Base-by-base conservation (phyloP, 2,888 invertebrate genomes). In the Pimpla rufipes region DNA sequence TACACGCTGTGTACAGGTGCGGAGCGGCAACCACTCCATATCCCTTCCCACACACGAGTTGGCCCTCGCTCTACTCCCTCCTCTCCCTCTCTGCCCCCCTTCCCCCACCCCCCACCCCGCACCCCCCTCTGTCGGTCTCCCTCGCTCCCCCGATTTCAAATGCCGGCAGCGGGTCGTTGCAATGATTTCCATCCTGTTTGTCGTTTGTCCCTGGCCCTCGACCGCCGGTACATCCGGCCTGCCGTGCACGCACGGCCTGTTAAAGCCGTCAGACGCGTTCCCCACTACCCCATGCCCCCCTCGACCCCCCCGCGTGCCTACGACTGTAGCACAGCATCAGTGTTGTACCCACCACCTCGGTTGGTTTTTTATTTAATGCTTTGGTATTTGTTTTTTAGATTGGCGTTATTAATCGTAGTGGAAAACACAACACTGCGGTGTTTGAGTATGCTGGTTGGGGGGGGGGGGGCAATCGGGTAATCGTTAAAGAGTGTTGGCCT, bases 171-270 rank as follows among this genome's bases (percentile, higher is more conserved):
- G 29, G 29, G 29, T 87, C 86, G 84, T 85, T 83, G 86, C 86
- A 88, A 89, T 88, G 87, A 87, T 88, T 88, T 85, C 86, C 88
- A 82, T 84, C 86, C 86, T 85, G 87, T 88, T 88, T 88, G 87
- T 86, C 88, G 86, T 87, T 85, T 81, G 84, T 81, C 83, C 81
- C 80, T 80, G 52, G 50, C 82, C 66, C 75, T 71, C 68, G 76
- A 64, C 66, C 57, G 57, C 23, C 81, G 66, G 45, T 71, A 76
- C 75, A 55, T 75, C 66, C 67, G 62, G 81, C 80, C 79, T 79
- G 45, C 29, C 42, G 50, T 66, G 75, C 83, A 79, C 81, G 77
- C 84, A 77, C 73, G 83, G 78, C 79, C 78, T 79, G 83, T 80
- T 80, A 77, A 68, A 77, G 62, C 73, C 59, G 75, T 62, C 62